A percentile compares a stretch with the other conserved stretches of the same genome.
These are phyloP conservation scores for Phymatocera aterrima DNA, from an alignment of 2,888 invertebrate genomes.

Conservation along the genomic window DNA sequence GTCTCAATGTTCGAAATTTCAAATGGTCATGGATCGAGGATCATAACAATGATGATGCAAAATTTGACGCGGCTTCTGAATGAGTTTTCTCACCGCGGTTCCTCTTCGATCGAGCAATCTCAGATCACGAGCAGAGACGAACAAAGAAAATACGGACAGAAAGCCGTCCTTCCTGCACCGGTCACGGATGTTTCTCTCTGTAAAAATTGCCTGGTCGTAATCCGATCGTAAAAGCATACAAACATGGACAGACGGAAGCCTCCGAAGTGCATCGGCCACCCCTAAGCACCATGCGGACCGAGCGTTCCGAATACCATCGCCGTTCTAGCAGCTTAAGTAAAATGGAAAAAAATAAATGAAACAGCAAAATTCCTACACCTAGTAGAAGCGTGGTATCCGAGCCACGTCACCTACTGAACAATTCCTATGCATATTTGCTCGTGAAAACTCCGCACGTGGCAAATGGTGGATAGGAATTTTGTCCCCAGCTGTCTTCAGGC, in stretches of 20 bases:
- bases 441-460: neutral
- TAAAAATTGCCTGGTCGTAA: neutral
- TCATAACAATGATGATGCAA: too few relatives aligned
- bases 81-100: too few relatives aligned
- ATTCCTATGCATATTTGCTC: slow-evolving; percentile 15
- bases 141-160: too few relatives aligned
- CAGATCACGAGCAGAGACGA: too few relatives aligned
- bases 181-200: neutral
- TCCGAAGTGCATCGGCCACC: neutral
- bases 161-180: neutral
- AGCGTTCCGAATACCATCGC: neutral
- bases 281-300: neutral
- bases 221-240: neutral
- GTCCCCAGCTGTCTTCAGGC: slow-evolving; percentile 21
- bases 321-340: neutral
- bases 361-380: neutral
- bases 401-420: neutral
- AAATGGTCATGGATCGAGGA: too few relatives aligned
- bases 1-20: too few relatives aligned
- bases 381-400: neutral
- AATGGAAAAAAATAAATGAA: neutral
- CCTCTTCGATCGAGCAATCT: too few relatives aligned
- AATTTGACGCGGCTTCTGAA: too few relatives aligned
- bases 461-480: neutral
- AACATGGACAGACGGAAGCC: neutral